Base-by-base conservation (phyloP, 2,888 invertebrate genomes). In the Branchellion lobata region DNA sequence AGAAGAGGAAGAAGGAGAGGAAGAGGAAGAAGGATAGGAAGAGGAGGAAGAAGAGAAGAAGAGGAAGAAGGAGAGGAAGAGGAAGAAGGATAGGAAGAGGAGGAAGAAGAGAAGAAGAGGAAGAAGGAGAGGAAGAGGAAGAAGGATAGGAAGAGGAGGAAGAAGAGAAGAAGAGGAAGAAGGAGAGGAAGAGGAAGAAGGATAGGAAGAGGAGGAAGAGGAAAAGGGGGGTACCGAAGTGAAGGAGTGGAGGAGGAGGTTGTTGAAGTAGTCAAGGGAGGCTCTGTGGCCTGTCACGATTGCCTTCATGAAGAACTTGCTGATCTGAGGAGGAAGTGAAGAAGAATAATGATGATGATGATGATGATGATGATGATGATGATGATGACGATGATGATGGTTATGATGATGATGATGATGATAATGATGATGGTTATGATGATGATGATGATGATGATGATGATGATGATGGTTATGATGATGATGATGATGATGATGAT, bases 361-460 rank as follows among this genome's bases (percentile, higher is more conserved):
- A 34, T 72, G 34, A 72, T 72, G 40, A 72, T 72, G 34, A 72
- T 72, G 34, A 73, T 73, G 36, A 73, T 73, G 36, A 73, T 73
- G 36, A 40, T 73, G 36, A 14, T 73, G 36, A 73, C 36, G 36
- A 73, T 40, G 36, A 73, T 40, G n/a, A 73, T 73, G 3, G 24
- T 72, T 1, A 53, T 47, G 5, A 51, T 75, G 24, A 75, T 75
- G 24, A 51, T 51, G 24, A 24, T 47, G 24, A 53, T 75, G 24
- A 51, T 51, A 1, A 8, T 75, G 5, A 53, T 40, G 27, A 8
- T 53, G 18, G 51, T 47, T 1, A 57, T 47, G 18, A 75, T 53
- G 14, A 75, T 72, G 40, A 72, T 72, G 34, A 72, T 72, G 34
- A 73, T 73, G 36, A 73, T 73, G 36, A 73, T 73, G 36, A 40